These are phyloP conservation scores for Delphinus delphis DNA, from an alignment of 2,113 vertebrate species.

Conservation along the genomic window DNA sequence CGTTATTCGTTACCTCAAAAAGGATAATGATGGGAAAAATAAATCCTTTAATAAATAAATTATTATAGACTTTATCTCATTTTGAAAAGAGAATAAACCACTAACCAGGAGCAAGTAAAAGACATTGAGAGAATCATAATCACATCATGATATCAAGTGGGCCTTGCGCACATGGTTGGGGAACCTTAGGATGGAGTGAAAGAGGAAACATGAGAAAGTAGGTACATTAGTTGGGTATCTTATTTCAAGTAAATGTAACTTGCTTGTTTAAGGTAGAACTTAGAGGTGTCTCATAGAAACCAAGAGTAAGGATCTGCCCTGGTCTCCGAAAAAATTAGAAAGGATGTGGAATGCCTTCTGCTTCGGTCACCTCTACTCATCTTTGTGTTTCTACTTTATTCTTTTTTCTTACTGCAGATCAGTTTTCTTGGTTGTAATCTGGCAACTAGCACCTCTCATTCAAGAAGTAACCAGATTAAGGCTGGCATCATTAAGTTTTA, in stretches of 20 bases:
- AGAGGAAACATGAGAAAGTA: background rate
- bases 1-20: background rate
- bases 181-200: background rate
- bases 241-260: background rate
- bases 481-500: background rate
- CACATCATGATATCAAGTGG: background rate
- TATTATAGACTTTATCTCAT: background rate
- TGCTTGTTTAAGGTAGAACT: background rate
- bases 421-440: background rate
- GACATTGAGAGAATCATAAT: background rate
- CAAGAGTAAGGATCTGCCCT: background rate
- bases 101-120: background rate
- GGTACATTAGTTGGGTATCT: background rate
- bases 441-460: background rate
- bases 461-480: background rate
- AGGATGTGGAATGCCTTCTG: background rate
- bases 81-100: background rate
- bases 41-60: background rate
- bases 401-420: background rate
- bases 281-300: background rate
- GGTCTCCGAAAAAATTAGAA: background rate
- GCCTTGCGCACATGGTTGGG: rapidly evolving
- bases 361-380: background rate
- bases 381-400: background rate
- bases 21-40: background rate